Percentiles rank a stretch among this genome's conserved stretches.
These are phyloP conservation scores for Ostrea edulis DNA, from an alignment of 1,140 invertebrate genomes.

Conservation along the genomic window DNA sequence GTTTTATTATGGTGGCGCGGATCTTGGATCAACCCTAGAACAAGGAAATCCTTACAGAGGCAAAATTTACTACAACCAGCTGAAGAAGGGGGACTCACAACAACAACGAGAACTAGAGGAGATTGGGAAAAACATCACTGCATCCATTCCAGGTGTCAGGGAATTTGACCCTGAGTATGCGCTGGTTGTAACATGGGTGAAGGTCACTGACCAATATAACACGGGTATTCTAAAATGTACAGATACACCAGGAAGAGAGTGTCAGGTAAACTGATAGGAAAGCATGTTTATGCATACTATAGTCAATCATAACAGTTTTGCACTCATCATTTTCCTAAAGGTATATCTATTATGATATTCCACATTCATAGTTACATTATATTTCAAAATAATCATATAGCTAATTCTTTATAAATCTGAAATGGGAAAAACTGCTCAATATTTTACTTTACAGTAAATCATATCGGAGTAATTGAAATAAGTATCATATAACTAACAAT, in stretches of 20 bases:
- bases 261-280: not conserved
- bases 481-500: too few species aligned
- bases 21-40: not conserved
- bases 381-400: too few species aligned
- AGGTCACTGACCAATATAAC: slow-evolving; percentile 31
- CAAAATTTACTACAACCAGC: slow-evolving; percentile 18
- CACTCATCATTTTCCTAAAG: too few species aligned
- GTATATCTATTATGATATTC: too few species aligned
- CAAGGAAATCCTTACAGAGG: not conserved
- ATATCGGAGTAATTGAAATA: too few species aligned
- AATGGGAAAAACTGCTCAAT: too few species aligned
- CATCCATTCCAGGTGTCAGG: not conserved
- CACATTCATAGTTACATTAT: too few species aligned
- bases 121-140: not conserved
- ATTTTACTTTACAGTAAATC: too few species aligned
- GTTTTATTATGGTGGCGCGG: slow-evolving; percentile 6
- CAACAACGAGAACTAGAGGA: not conserved
- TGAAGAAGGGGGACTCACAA: not conserved
- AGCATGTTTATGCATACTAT: too few species aligned
- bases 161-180: not conserved
- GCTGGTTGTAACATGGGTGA: slow-evolving; percentile 30
- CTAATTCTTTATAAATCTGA: too few species aligned
- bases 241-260: not conserved
- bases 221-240: not conserved
- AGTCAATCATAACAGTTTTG: too few species aligned